Evolutionary conservation across 1,140 invertebrate genomes (phyloP).

Genomic region (Drosophila auraria): DNA sequence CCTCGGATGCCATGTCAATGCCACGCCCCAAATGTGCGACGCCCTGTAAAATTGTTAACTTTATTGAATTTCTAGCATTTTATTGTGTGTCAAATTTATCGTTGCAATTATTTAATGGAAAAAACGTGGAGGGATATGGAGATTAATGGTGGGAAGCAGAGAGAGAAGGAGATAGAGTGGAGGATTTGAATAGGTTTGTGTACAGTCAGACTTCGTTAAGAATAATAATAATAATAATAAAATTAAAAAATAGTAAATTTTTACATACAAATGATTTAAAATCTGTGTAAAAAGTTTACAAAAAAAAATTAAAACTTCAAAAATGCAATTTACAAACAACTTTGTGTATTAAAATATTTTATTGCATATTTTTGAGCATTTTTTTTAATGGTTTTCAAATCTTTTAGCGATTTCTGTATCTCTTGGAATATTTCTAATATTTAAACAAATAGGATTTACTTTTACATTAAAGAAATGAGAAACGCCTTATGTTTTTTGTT

Average conservation of each 20-base stretch:
- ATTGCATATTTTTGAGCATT: neutral
- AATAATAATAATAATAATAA: neutral
- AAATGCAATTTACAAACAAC: too few species aligned
- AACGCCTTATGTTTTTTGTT: too few species aligned
- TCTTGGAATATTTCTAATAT: neutral
- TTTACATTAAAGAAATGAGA: too few species aligned
- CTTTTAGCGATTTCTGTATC: neutral
- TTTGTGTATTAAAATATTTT: too few species aligned
- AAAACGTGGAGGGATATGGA: constrained; percentile 1
- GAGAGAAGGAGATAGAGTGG: constrained; percentile 15
- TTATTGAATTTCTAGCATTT: constrained; percentile 78
- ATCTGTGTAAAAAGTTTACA: too few species aligned
- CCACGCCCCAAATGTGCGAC: constrained; percentile 40
- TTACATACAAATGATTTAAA: neutral
- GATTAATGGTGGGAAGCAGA: neutral
- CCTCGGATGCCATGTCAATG: constrained; percentile 51
- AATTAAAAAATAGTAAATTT: neutral
- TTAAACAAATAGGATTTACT: neutral
- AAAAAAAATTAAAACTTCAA: too few species aligned
- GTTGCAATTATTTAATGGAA: constrained; percentile 73
- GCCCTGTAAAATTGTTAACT: constrained; percentile 66
- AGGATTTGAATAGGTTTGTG: constrained; percentile 35
- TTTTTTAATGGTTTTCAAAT: neutral
- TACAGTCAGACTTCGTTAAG: neutral
- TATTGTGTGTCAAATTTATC: constrained; percentile 81